Percentiles rank a stretch among this genome's conserved stretches.
These are phyloP conservation scores for Sarcophaga variegata DNA, from an alignment of 2,888 invertebrate genomes.

Conservation along the genomic window DNA sequence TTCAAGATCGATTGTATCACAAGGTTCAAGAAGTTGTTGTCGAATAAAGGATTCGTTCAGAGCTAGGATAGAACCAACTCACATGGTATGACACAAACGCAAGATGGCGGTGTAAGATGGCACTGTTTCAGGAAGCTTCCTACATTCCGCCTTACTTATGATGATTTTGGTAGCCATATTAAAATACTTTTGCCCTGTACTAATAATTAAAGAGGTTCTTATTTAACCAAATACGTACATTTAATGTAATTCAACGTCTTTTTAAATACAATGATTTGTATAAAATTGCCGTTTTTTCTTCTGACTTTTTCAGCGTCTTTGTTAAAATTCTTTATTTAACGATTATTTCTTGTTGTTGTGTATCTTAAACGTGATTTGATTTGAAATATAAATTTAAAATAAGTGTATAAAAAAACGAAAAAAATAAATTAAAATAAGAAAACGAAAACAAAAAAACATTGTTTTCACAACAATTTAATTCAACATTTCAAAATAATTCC, in stretches of 20 bases:
- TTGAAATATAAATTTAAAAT: slow-evolving; percentile 30
- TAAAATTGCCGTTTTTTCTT: slow-evolving; percentile 49
- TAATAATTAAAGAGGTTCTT: slow-evolving; percentile 16
- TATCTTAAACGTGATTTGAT: slow-evolving; percentile 64
- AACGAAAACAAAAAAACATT: not conserved
- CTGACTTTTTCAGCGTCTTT: not conserved
- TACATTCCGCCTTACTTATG: no score
- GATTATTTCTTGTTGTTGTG: slow-evolving; percentile 17
- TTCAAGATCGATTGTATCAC: no score
- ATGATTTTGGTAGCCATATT: no score
- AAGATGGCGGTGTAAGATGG: no score
- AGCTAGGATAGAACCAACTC: no score
- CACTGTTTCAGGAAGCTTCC: no score
- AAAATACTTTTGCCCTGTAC: slow-evolving; percentile 1
- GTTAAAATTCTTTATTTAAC: slow-evolving; percentile 7
- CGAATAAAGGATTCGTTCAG: no score
- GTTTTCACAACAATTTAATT: slow-evolving; percentile 35
- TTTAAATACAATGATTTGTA: slow-evolving; percentile 65
- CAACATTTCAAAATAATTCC: slow-evolving; percentile 23
- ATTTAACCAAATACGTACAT: slow-evolving; percentile 41
- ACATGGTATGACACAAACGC: no score
- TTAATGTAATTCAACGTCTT: slow-evolving; percentile 64
- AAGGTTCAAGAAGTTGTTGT: no score
- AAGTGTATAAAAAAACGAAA: slow-evolving; percentile 3
- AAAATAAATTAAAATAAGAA: not conserved